Conservation (phyloP, 2,797 vertebrate species). For the Arremon brunneinucha region DNA sequence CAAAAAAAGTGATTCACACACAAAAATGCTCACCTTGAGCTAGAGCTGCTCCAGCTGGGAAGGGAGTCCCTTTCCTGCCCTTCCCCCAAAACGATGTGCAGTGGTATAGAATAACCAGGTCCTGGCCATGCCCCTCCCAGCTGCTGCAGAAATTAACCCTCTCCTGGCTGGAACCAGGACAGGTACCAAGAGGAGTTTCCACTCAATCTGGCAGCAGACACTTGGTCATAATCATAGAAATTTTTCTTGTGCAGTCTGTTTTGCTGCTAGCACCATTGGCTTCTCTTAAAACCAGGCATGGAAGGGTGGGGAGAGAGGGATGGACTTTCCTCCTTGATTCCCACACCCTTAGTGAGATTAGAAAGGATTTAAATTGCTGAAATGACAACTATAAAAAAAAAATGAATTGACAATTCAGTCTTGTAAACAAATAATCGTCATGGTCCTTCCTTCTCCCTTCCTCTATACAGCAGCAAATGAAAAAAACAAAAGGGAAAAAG, state of each 20-base stretch:
- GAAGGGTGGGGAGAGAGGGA: not conserved
- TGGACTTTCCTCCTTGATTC: not conserved
- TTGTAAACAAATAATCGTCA: not conserved
- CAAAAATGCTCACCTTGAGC: not conserved
- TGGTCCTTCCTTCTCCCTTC: not conserved
- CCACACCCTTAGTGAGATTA: not conserved
- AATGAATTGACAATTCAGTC: not conserved
- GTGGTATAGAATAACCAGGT: not conserved
- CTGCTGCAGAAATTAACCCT: not conserved
- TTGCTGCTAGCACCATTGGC: not conserved
- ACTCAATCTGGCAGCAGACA: not conserved
- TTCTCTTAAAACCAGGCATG: not conserved
- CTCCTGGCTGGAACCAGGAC: not conserved
- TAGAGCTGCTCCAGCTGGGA: not conserved
- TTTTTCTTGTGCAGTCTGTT: not conserved
- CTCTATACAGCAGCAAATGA: not conserved
- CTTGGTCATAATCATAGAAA: not conserved
- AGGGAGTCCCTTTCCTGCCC: not conserved
- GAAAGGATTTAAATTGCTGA: not conserved
- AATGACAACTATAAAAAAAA: not conserved
- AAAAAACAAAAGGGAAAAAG: not conserved
- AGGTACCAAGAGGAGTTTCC: not conserved
- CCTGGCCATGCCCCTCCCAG: not conserved
- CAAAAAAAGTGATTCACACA: not conserved
- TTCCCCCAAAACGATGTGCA: not conserved